Percentiles rank a stretch among this genome's conserved stretches.
phyloP scores from a whole-genome alignment of 2,888 invertebrate species.

The Alitta virens region DNA sequence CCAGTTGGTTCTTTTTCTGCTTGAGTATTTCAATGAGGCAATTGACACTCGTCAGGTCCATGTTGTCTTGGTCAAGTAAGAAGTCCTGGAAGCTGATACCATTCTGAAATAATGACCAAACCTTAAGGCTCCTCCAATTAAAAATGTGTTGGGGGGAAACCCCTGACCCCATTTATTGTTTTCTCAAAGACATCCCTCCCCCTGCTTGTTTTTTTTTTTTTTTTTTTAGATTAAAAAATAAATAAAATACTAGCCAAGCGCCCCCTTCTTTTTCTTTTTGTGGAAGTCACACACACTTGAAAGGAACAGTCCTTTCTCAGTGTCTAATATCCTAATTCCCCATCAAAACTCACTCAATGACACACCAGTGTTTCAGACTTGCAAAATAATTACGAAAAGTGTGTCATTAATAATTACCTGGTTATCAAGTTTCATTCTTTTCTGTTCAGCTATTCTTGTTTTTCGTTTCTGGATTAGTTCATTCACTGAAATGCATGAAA shows the following conservation, averaged over 20 bases:
- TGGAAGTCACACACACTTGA: too few relatives aligned
- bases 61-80: slow-evolving; percentile 36
- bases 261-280: too few relatives aligned
- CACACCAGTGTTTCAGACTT: too few relatives aligned
- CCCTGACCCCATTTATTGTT: neutral
- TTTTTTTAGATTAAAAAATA: too few relatives aligned
- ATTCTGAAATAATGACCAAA: slow-evolving; percentile 7
- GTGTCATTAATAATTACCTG: too few relatives aligned
- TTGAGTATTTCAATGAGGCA: slow-evolving; percentile 77
- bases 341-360: too few relatives aligned
- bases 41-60: slow-evolving; percentile 78
- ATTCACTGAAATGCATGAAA: slow-evolving; percentile 61
- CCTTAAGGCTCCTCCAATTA: too few relatives aligned
- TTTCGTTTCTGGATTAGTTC: slow-evolving; percentile 73
- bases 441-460: slow-evolving; percentile 45
- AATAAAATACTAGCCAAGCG: too few relatives aligned
- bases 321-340: too few relatives aligned
- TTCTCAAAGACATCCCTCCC: neutral
- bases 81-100: slow-evolving; percentile 1
- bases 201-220: too few relatives aligned
- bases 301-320: too few relatives aligned
- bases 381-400: too few relatives aligned
- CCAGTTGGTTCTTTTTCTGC: slow-evolving; percentile 75
- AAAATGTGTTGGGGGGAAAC: neutral
- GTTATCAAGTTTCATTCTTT: slow-evolving; percentile 32